phyloP scores from a whole-genome alignment of 1,140 invertebrate species.

The Pristionchus pacificus region DNA sequence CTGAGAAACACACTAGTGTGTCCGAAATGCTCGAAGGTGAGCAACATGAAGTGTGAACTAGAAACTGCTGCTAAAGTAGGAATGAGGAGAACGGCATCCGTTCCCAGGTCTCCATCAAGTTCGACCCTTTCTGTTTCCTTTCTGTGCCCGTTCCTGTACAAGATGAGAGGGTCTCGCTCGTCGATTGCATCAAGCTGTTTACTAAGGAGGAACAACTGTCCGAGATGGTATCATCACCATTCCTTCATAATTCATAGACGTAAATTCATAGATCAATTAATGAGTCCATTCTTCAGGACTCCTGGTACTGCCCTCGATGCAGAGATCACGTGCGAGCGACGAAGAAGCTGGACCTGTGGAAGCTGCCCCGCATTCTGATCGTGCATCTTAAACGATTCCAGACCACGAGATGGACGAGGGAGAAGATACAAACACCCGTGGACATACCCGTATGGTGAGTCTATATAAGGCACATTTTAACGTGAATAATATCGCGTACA shows the following conservation, averaged over 20 bases:
- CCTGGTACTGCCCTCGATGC: conserved; percentile 82
- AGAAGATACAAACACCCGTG: too few relatives aligned
- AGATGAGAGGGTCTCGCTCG: conserved; percentile 58
- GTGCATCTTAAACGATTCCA: conserved; percentile 86
- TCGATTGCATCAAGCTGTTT: conserved; percentile 53
- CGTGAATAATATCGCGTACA: conserved; percentile 59
- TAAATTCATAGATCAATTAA: too few relatives aligned
- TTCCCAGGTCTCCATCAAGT: conserved; percentile 66
- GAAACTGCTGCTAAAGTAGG: too few relatives aligned
- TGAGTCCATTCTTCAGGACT: too few relatives aligned
- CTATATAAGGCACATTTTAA: conserved; percentile 81
- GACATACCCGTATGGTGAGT: conserved; percentile 77
- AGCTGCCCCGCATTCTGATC: conserved; percentile 78
- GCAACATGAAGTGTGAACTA: too few relatives aligned
- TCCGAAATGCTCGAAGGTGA: conserved; percentile 65
- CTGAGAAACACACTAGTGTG: conserved; percentile 69
- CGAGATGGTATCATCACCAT: conserved; percentile 41
- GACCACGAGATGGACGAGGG: too few relatives aligned
- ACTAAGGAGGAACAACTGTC: conserved; percentile 47
- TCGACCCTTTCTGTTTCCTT: conserved; percentile 68
- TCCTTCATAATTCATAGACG: not conserved
- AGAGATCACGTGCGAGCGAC: conserved; percentile 76
- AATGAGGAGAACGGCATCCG: too few relatives aligned
- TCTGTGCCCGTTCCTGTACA: conserved; percentile 66
- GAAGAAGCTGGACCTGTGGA: conserved; percentile 85